Evolutionary conservation across 2,797 vertebrate genomes (phyloP), one percentile per base, ranked within the genome.

Genomic region (Craterocephalus amniculus): DNA sequence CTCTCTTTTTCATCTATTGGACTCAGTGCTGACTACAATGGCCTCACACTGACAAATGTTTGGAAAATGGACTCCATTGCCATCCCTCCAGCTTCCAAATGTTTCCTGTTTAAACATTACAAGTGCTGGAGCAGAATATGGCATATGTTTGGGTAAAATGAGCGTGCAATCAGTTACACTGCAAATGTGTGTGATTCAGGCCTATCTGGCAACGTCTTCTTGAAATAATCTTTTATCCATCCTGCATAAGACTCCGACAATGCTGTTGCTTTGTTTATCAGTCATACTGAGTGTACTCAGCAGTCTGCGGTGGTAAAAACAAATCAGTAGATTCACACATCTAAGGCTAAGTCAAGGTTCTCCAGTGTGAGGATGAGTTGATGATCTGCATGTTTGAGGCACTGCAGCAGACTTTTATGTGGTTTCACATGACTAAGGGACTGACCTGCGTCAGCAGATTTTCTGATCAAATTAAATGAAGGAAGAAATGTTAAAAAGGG

Each of bases 381-480:
- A 71, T 57, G 32, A 74, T 51, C 32, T 76, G 74, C 38, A 69
- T 67, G 71, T 91, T 88, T 83, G 74, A 78, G 85, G 73, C 31
- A 12, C 54, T 55, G 72, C 67, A 58, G 69, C 62, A 66, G 65
- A 77, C 79, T 80, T 85, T 84, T 78, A 78, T 72, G 69, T 52
- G 84, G 75, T 90, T 92, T 95, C 93, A 93, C 91, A 92, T 95
- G 94, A 94, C 90, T 55, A 75, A 83, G 78, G 64, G 65, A 59
- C 82, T 84, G 81, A 86, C 73, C 76, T 90, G 81, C 68, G 74
- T 91, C 88, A 91, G 87, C 86, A 83, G 66, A 91, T 90, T 80
- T 87, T 82, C 74, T 94, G 86, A 93, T 94, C 87, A 84, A 91
- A 94, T 95, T 94, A 92, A 91, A 86, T 76, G 22, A 60, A 76